Conservation (phyloP, 2,797 vertebrate genomes). For the Etheostoma perlongum region DNA sequence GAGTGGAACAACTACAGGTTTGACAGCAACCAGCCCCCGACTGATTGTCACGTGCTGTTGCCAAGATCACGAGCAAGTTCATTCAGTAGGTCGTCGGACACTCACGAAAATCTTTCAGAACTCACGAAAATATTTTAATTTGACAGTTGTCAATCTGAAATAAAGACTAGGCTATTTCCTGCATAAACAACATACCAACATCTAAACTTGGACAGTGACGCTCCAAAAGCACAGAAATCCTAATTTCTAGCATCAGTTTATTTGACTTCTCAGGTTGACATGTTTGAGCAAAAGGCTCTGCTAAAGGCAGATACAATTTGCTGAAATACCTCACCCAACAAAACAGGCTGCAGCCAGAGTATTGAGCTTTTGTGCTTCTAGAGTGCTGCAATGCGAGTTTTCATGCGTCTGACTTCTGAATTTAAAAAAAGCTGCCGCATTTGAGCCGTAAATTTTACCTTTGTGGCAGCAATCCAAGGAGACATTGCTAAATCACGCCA, state of each 20-base stretch:
- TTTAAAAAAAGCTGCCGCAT: not conserved
- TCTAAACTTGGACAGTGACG: not conserved
- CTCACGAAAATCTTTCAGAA: no score
- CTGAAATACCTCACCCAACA: not conserved
- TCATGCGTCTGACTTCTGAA: not conserved
- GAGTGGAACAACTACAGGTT: no score
- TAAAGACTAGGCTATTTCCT: no score
- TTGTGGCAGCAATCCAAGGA: not conserved
- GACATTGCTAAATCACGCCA: slow-evolving; percentile 3
- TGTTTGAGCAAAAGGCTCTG: slow-evolving; percentile 1
- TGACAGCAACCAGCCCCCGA: no score
- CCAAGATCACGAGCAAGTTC: no score
- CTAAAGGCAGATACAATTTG: no score
- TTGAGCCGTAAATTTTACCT: not conserved
- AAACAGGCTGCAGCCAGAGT: not conserved
- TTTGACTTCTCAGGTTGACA: slow-evolving; percentile 7
- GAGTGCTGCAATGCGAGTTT: not conserved
- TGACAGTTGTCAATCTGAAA: no score
- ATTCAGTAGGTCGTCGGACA: no score
- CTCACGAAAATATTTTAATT: no score
- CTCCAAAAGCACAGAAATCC: slow-evolving; percentile 7
- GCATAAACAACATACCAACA: not conserved
- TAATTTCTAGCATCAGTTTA: not conserved
- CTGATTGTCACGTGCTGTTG: no score
- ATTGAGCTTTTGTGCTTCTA: not conserved